Evolutionary conservation across 1,140 invertebrate species (phyloP).

Genomic region (Araneus ventricosus): DNA sequence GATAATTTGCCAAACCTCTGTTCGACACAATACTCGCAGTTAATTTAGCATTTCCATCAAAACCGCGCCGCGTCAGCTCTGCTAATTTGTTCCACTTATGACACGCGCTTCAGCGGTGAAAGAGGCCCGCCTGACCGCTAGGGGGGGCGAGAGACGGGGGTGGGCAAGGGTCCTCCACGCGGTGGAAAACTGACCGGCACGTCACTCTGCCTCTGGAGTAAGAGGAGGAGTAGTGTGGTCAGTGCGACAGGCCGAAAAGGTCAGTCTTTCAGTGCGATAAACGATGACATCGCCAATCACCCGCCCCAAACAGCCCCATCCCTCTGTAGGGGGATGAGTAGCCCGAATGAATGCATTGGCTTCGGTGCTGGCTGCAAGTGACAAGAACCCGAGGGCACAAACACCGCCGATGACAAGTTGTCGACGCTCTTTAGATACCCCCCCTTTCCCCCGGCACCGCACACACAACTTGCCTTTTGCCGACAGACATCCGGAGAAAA

Average conservation of each 20-base stretch:
- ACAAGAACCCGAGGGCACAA: conserved; percentile 71
- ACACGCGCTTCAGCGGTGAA: not conserved
- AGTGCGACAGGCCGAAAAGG: conserved; percentile 66
- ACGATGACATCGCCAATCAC: conserved; percentile 67
- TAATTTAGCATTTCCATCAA: conserved; percentile 69
- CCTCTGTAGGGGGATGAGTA: not conserved
- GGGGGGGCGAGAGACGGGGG: not conserved
- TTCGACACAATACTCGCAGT: conserved; percentile 45
- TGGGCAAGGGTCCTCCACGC: not conserved
- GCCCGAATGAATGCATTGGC: conserved; percentile 72
- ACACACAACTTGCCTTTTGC: conserved; percentile 69
- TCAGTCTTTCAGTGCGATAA: conserved; percentile 68
- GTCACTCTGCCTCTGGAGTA: conserved; percentile 5
- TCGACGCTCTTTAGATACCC: conserved; percentile 67
- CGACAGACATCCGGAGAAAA: conserved; percentile 51
- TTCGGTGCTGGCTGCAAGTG: conserved; percentile 69
- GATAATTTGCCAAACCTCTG: conserved; percentile 20
- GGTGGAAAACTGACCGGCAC: conserved; percentile 8
- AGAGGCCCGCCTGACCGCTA: conserved; percentile 33
- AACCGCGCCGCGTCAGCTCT: not conserved
- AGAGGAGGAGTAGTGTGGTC: not conserved
- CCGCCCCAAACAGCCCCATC: not conserved
- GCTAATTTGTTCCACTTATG: conserved; percentile 42
- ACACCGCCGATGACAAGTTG: conserved; percentile 74
- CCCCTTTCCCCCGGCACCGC: not conserved